Percentiles rank a stretch among this genome's conserved stretches.
phyloP scores from a whole-genome alignment of 2,113 vertebrate species.

The Dascyllus trimaculatus region DNA sequence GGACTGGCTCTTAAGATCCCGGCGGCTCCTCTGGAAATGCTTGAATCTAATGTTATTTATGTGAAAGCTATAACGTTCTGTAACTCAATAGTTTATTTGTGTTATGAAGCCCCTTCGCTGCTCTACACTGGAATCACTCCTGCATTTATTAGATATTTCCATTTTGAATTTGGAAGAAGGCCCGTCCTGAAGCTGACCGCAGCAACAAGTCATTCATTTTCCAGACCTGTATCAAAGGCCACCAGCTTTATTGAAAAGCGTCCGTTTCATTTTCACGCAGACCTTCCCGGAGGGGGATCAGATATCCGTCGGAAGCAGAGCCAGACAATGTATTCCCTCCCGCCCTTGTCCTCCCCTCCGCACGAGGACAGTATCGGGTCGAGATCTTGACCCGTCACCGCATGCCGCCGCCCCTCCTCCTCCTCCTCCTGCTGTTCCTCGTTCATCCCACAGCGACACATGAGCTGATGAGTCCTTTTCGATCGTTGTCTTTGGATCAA shows the following conservation, averaged over 20 bases:
- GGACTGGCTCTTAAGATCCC: not conserved
- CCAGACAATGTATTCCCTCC: slow-evolving; percentile 54
- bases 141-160: slow-evolving; percentile 24
- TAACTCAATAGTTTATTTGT: slow-evolving; percentile 36
- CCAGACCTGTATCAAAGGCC: slow-evolving; percentile 53
- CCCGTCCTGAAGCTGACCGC: slow-evolving; percentile 31
- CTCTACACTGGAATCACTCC: not conserved
- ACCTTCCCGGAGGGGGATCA: slow-evolving; percentile 66
- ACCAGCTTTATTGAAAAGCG: slow-evolving; percentile 71
- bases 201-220: slow-evolving; percentile 54
- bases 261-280: slow-evolving; percentile 69
- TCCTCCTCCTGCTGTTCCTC: no score
- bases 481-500: slow-evolving; percentile 60
- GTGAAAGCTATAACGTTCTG: slow-evolving; percentile 16
- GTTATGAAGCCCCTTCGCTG: slow-evolving; percentile 2
- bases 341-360: slow-evolving; percentile 3
- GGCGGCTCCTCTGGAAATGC: not conserved
- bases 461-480: slow-evolving; percentile 63
- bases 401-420: slow-evolving; percentile 14
- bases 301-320: slow-evolving; percentile 69
- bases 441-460: slow-evolving; percentile 47
- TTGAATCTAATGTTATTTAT: slow-evolving; percentile 1
- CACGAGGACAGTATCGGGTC: slow-evolving; percentile 25
- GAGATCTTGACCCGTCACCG: slow-evolving; percentile 28
- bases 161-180: slow-evolving; percentile 18